Percentiles rank a stretch among this genome's conserved stretches.
These are phyloP conservation scores for Girardinus metallicus DNA, from an alignment of 2,797 vertebrate species.

Conservation along the genomic window DNA sequence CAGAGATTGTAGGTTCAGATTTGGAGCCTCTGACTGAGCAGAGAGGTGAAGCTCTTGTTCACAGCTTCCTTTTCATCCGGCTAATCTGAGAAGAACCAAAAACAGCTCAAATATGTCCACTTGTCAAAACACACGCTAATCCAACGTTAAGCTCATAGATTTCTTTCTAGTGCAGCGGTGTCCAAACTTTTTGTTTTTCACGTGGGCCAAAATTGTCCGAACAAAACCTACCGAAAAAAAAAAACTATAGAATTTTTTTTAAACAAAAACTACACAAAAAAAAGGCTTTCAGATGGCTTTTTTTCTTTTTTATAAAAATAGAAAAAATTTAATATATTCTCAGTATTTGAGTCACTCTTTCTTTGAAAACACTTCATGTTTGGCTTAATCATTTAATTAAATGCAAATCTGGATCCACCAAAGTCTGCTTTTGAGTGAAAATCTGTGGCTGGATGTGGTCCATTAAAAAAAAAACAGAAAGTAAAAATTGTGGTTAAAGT, in stretches of 20 bases:
- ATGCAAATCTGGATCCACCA: neutral
- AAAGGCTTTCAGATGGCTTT: neutral
- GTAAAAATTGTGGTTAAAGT: neutral
- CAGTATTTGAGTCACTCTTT: neutral
- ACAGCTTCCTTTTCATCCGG: neutral
- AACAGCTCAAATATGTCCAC: neutral
- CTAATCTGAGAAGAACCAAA: neutral
- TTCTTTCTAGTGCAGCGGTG: neutral
- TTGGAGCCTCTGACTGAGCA: neutral
- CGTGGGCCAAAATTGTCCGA: neutral
- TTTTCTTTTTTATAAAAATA: neutral
- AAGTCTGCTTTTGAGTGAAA: neutral
- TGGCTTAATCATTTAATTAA: neutral
- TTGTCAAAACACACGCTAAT: neutral
- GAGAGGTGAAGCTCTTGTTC: neutral
- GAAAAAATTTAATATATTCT: neutral
- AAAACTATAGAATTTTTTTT: neutral
- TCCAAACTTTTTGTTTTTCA: neutral
- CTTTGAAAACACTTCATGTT: neutral
- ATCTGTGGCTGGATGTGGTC: neutral
- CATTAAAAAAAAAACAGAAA: neutral
- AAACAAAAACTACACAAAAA: neutral
- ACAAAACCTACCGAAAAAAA: neutral
- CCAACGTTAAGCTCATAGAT: neutral
- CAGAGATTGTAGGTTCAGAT: neutral